These are phyloP conservation scores for Gymnopithys bicolor DNA, from an alignment of 2,797 vertebrate species.

Conservation along the genomic window DNA sequence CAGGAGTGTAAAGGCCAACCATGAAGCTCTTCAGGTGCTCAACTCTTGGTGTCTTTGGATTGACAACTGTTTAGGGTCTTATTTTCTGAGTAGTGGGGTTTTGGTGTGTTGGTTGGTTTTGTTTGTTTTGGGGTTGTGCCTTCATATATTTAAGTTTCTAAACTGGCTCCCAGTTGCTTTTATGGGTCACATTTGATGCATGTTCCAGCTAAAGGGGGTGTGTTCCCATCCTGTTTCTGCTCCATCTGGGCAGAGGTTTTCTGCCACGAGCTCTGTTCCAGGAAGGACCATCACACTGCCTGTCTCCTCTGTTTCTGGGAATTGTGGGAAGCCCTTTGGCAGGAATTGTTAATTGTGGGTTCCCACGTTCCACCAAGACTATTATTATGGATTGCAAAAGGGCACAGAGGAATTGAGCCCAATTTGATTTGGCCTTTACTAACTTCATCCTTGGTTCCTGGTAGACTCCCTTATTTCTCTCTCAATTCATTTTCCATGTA, in stretches of 20 bases:
- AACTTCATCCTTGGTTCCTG: background rate
- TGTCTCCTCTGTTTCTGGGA: background rate
- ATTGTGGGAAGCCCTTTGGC: background rate
- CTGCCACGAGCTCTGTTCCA: background rate
- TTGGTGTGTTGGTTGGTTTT: background rate
- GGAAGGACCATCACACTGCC: background rate
- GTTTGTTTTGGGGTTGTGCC: rapidly evolving
- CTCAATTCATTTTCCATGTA: background rate
- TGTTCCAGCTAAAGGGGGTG: background rate
- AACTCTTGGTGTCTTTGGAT: background rate
- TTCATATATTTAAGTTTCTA: background rate
- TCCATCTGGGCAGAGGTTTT: background rate
- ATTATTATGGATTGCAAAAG: background rate
- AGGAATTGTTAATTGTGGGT: background rate
- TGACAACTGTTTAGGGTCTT: background rate
- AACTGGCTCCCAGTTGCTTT: background rate
- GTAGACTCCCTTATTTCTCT: background rate
- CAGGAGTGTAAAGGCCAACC: background rate
- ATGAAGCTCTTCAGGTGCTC: background rate
- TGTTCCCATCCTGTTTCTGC: background rate
- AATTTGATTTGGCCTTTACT: background rate
- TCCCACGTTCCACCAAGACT: background rate
- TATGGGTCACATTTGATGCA: background rate
- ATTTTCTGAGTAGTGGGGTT: background rate
- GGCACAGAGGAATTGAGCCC: background rate